These are phyloP conservation scores for Sclerodermus sp. DNA, from an alignment of 2,888 invertebrate species.

Conservation along the genomic window DNA sequence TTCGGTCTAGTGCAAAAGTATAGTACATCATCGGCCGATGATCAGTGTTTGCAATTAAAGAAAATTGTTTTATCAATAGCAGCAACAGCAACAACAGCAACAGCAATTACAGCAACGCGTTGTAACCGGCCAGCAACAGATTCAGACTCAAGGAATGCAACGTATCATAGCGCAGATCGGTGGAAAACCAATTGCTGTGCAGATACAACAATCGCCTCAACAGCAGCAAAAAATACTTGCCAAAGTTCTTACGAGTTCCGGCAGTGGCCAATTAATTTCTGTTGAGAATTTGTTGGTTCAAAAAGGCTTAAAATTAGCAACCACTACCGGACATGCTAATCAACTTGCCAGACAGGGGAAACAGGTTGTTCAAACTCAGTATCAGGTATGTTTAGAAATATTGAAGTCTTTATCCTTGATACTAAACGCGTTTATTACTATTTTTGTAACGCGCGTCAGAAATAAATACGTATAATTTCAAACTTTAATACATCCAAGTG, in stretches of 20 bases:
- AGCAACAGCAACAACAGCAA: slow-evolving; percentile 36
- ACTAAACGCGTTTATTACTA: not conserved
- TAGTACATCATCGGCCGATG: no score
- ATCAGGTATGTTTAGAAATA: slow-evolving; percentile 40
- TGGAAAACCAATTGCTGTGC: slow-evolving; percentile 56
- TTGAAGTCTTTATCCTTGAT: slow-evolving; percentile 5
- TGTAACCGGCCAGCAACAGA: slow-evolving; percentile 41
- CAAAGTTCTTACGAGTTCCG: slow-evolving; percentile 72
- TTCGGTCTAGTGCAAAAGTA: not conserved
- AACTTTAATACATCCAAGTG: no score
- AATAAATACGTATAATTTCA: no score
- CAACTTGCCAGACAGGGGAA: slow-evolving; percentile 52
- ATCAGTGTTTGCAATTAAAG: not conserved
- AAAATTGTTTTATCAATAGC: slow-evolving; percentile 10
- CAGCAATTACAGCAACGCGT: slow-evolving; percentile 34
- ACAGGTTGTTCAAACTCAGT: slow-evolving; percentile 53
- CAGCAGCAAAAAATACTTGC: slow-evolving; percentile 65
- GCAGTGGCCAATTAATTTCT: slow-evolving; percentile 63
- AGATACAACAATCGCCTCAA: slow-evolving; percentile 60
- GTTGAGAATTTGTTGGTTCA: slow-evolving; percentile 65
- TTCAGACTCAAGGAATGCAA: slow-evolving; percentile 51
- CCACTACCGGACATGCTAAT: slow-evolving; percentile 40
- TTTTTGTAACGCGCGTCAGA: no score
- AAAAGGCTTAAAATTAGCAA: slow-evolving; percentile 51
- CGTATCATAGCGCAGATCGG: slow-evolving; percentile 55